Evolutionary conservation across 2,888 invertebrate species (phyloP).

Genomic region (Tenthredo notha): DNA sequence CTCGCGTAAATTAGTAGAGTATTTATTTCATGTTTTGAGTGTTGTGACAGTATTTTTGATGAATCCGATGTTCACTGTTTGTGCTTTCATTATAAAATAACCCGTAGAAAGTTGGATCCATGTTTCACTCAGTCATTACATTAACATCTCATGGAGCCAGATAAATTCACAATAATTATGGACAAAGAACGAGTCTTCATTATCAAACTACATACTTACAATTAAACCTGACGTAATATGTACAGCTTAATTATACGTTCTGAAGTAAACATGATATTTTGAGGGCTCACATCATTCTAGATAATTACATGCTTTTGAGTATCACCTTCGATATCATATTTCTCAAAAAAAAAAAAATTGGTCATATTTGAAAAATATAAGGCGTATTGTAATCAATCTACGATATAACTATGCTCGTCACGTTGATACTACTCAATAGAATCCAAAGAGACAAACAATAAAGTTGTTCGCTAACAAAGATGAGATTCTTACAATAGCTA

Average conservation of each 20-base stretch:
- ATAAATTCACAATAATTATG: not conserved
- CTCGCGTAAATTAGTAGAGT: constrained; percentile 27
- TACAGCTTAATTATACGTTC: not conserved
- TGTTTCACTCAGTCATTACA: not conserved
- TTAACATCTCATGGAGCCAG: not conserved
- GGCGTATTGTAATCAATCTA: not conserved
- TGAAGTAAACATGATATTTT: not conserved
- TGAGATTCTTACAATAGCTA: constrained; percentile 2
- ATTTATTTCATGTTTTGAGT: constrained; percentile 14
- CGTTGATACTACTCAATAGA: not conserved
- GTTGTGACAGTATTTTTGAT: not conserved
- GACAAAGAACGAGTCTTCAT: not conserved
- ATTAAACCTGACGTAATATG: not conserved
- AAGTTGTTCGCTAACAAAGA: not conserved
- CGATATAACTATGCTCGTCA: not conserved
- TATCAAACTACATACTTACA: not conserved
- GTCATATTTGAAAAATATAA: not conserved
- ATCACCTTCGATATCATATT: not conserved
- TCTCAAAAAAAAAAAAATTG: not conserved
- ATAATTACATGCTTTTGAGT: not conserved
- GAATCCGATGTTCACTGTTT: not conserved
- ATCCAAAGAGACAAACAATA: not conserved
- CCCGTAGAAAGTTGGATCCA: constrained; percentile 12
- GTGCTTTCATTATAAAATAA: not conserved
- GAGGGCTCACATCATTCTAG: not conserved